Evolutionary conservation across 1,140 invertebrate species (phyloP).

Genomic region (Leptinotarsa lineolata): DNA sequence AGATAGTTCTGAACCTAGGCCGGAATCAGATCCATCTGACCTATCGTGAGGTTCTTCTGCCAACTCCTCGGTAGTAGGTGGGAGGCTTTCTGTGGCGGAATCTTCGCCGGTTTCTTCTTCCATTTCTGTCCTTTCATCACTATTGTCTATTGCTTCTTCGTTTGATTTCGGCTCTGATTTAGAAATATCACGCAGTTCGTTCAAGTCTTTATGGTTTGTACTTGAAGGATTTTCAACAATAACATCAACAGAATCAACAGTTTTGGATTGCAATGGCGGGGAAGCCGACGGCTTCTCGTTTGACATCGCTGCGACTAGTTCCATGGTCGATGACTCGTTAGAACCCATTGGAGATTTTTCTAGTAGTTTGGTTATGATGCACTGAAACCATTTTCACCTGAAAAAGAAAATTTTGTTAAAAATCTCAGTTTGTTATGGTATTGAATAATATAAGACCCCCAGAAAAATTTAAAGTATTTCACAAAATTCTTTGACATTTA

Average conservation of each 20-base stretch:
- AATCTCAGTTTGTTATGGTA: too few relatives aligned
- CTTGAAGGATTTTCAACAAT: slow-evolving; percentile 34
- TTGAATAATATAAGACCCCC: too few relatives aligned
- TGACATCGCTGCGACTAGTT: background rate
- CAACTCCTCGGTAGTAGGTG: slow-evolving; percentile 44
- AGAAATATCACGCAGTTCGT: slow-evolving; percentile 35
- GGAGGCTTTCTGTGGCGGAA: slow-evolving; percentile 54
- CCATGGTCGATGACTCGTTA: slow-evolving; percentile 25
- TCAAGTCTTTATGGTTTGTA: slow-evolving; percentile 35
- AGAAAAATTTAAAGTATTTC: too few relatives aligned
- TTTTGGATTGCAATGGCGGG: slow-evolving; percentile 14
- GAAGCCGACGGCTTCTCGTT: background rate
- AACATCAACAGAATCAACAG: slow-evolving; percentile 28
- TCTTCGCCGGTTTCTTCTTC: slow-evolving; percentile 45
- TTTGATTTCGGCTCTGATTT: slow-evolving; percentile 43
- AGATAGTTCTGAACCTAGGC: slow-evolving; percentile 60
- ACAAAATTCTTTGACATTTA: too few relatives aligned
- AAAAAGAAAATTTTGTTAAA: background rate
- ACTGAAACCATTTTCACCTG: slow-evolving; percentile 1
- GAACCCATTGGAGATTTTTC: slow-evolving; percentile 27
- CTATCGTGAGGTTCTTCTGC: slow-evolving; percentile 57
- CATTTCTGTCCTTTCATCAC: slow-evolving; percentile 23
- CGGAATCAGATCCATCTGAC: slow-evolving; percentile 82
- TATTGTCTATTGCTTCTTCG: slow-evolving; percentile 37
- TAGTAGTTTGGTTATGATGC: background rate